A percentile compares a stretch with the other conserved stretches of the same genome.
Evolutionary conservation across 1,140 invertebrate genomes (phyloP).

Genomic region (Bradysia coprophila): DNA sequence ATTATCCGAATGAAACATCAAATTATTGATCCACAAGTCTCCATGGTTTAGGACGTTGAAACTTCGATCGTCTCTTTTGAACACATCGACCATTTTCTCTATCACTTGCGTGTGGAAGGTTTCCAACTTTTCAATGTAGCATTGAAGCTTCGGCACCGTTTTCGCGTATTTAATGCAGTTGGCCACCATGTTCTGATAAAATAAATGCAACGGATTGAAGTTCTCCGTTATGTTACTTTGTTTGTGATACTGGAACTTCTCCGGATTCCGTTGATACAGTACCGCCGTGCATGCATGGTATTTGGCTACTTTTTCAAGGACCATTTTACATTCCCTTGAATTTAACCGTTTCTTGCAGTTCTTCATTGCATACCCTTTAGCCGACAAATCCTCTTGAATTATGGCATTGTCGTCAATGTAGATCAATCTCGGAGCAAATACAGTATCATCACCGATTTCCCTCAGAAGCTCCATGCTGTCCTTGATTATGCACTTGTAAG

Average conservation of each 20-base stretch:
- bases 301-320: constrained; percentile 27
- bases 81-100: constrained; percentile 11
- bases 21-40: constrained; percentile 40
- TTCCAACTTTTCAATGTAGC: constrained; percentile 22
- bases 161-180: constrained; percentile 6
- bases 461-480: constrained; percentile 3
- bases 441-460: constrained; percentile 2
- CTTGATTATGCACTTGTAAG: constrained; percentile 4
- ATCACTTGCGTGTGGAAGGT: constrained; percentile 15
- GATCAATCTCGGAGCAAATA: constrained; percentile 7
- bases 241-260: constrained; percentile 8
- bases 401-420: constrained; percentile 18
- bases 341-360: constrained; percentile 30
- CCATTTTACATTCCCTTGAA: constrained; percentile 25
- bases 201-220: constrained; percentile 5
- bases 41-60: constrained; percentile 38
- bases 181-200: constrained; percentile 5
- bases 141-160: constrained; percentile 8
- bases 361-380: constrained; percentile 28
- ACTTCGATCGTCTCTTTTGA: constrained; percentile 12
- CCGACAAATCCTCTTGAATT: constrained; percentile 30
- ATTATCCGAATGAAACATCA: constrained; percentile 33
- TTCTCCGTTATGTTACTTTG: constrained; percentile 5
- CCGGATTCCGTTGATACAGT: constrained; percentile 29
- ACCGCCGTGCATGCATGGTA: constrained; percentile 32